Evolutionary conservation across 2,113 vertebrate genomes (phyloP).

Genomic region (Eulacestoma nigropectus): DNA sequence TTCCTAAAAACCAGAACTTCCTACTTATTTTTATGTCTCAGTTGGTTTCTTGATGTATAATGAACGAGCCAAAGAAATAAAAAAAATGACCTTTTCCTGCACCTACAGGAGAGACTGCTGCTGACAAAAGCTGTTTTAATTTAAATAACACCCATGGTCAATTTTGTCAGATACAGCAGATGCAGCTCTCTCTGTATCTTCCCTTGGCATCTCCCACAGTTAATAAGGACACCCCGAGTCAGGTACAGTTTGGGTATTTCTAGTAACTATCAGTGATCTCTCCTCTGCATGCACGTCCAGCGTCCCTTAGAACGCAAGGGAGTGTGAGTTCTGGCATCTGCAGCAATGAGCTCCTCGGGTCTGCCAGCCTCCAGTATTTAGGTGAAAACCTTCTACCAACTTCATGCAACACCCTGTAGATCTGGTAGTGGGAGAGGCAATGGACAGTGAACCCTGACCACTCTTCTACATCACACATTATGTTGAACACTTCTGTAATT

Average conservation of each 20-base stretch:
- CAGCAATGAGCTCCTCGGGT: accelerated
- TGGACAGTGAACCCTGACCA: neutral
- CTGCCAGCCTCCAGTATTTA: neutral
- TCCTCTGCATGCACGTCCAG: neutral
- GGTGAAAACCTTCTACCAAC: neutral
- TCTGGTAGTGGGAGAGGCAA: neutral
- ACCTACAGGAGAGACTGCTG: neutral
- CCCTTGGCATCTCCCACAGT: neutral
- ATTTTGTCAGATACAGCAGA: neutral
- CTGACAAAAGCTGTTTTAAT: neutral
- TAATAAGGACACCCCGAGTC: neutral
- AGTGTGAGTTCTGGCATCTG: neutral
- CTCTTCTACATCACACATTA: neutral
- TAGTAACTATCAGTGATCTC: neutral
- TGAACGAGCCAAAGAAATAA: neutral
- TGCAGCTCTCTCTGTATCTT: neutral
- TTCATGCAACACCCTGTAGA: neutral
- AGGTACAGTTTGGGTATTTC: neutral
- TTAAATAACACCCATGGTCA: neutral
- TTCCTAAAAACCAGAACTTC: neutral
- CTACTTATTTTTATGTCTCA: neutral
- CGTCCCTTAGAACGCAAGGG: neutral
- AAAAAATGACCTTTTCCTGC: neutral
- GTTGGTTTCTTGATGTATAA: neutral
- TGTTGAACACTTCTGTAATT: neutral